These are phyloP conservation scores for Drosophila koepferae DNA, from an alignment of 2,888 invertebrate genomes.

Conservation along the genomic window DNA sequence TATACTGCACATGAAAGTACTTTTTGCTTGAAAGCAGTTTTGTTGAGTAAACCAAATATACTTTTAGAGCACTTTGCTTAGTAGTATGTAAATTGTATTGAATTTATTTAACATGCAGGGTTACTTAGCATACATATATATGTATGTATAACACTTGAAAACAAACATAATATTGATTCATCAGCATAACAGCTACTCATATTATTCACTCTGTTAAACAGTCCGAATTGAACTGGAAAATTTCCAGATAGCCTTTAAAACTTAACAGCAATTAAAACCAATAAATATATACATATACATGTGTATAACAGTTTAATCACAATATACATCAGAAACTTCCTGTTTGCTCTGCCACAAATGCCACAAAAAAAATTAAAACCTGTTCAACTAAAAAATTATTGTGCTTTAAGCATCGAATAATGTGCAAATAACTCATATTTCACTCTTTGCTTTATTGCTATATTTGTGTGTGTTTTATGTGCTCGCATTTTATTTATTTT, in stretches of 20 bases:
- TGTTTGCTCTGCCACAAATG: not conserved
- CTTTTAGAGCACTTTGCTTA: too few relatives aligned
- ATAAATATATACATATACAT: too few relatives aligned
- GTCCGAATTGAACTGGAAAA: not conserved
- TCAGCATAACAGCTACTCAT: not conserved
- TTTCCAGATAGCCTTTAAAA: not conserved
- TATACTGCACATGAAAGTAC: not conserved
- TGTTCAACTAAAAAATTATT: not conserved
- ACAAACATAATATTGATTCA: not conserved
- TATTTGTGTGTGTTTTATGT: slow-evolving; percentile 18
- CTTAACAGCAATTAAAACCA: not conserved
- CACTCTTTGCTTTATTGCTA: slow-evolving; percentile 15
- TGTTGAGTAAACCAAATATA: not conserved
- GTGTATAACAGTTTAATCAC: not conserved
- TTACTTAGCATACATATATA: not conserved
- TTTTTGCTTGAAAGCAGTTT: not conserved
- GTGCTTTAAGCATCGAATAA: slow-evolving; percentile 7
- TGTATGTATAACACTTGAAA: not conserved
- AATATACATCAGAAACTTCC: not conserved
- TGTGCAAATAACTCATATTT: slow-evolving; percentile 1
- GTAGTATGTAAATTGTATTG: too few relatives aligned
- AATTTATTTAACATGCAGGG: too few relatives aligned
- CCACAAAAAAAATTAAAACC: not conserved
- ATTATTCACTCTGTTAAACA: not conserved
- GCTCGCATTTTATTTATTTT: not conserved